Evolutionary conservation across 2,797 vertebrate species (phyloP).

Genomic region (Halcyon smyrnensis): DNA sequence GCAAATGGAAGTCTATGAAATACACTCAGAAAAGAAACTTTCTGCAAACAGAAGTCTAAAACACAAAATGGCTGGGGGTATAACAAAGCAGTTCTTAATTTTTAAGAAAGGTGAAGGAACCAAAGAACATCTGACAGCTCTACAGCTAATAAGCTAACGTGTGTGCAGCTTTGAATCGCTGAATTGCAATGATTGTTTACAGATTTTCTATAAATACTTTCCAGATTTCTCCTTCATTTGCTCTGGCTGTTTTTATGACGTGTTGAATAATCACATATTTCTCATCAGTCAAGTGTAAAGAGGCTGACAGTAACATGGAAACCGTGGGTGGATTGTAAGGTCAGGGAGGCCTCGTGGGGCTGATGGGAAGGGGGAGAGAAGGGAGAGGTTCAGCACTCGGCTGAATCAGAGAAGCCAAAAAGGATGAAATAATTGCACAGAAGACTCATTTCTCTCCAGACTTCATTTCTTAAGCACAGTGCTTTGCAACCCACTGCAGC

Average conservation of each 20-base stretch:
- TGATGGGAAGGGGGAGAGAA: not conserved
- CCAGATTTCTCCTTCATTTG: constrained; percentile 56
- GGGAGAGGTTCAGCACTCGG: constrained; percentile 17
- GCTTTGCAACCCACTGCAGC: not conserved
- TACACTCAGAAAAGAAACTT: not conserved
- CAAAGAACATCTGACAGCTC: constrained; percentile 17
- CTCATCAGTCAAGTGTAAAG: constrained; percentile 62
- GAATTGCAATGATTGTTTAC: constrained; percentile 38
- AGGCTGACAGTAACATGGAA: constrained; percentile 66
- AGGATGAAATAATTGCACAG: not conserved
- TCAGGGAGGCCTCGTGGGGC: constrained; percentile 36
- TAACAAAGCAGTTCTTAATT: constrained; percentile 27
- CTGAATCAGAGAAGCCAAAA: constrained; percentile 15
- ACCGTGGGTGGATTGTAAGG: constrained; percentile 3
- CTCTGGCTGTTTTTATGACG: constrained; percentile 50
- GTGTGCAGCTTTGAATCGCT: not conserved
- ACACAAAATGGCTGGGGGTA: constrained; percentile 5
- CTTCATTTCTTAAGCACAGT: not conserved
- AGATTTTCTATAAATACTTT: constrained; percentile 57
- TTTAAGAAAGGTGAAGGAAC: constrained; percentile 31
- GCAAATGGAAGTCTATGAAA: constrained; percentile 3
- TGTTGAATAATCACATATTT: constrained; percentile 59
- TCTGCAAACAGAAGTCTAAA: constrained; percentile 14
- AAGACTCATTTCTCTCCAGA: constrained; percentile 16
- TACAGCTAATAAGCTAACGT: not conserved